These are phyloP conservation scores for Acanthornis magna DNA, from an alignment of 2,797 vertebrate species.

Conservation along the genomic window DNA sequence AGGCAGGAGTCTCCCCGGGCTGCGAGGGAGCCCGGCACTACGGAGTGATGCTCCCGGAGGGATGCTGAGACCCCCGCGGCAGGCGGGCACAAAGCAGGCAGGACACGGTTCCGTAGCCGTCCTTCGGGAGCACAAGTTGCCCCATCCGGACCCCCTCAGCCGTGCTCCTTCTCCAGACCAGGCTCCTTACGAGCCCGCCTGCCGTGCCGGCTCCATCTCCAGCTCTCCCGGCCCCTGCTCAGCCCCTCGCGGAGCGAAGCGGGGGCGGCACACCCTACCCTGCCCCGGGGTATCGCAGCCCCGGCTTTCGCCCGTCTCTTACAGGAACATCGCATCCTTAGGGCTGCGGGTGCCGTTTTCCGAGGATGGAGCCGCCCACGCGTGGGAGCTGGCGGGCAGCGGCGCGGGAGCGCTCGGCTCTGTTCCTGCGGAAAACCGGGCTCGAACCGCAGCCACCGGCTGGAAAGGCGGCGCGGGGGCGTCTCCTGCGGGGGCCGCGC, in stretches of 20 bases:
- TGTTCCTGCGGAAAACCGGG: not conserved
- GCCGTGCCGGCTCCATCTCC: not conserved
- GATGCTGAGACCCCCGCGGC: not conserved
- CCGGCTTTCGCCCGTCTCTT: not conserved
- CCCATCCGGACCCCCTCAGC: rapidly evolving
- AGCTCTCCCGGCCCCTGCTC: not conserved
- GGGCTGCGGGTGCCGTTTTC: rapidly evolving
- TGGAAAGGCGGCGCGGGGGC: not conserved
- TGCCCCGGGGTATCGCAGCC: too few species aligned
- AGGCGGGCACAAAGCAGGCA: not conserved
- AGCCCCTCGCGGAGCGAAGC: not conserved
- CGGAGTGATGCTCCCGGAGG: not conserved
- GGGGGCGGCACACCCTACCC: rapidly evolving
- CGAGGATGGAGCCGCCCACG: not conserved
- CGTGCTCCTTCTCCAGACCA: not conserved
- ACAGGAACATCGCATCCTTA: rapidly evolving
- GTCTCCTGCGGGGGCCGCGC: not conserved
- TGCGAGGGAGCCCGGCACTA: not conserved
- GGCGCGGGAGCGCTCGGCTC: not conserved
- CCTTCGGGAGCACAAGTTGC: not conserved
- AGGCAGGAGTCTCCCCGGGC: not conserved
- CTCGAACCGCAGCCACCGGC: rapidly evolving
- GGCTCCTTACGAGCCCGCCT: not conserved
- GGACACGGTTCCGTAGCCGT: not conserved
- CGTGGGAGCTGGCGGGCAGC: not conserved